Evolutionary conservation across 2,888 invertebrate species (phyloP).

Genomic region (Agonopterix alstromeriana): DNA sequence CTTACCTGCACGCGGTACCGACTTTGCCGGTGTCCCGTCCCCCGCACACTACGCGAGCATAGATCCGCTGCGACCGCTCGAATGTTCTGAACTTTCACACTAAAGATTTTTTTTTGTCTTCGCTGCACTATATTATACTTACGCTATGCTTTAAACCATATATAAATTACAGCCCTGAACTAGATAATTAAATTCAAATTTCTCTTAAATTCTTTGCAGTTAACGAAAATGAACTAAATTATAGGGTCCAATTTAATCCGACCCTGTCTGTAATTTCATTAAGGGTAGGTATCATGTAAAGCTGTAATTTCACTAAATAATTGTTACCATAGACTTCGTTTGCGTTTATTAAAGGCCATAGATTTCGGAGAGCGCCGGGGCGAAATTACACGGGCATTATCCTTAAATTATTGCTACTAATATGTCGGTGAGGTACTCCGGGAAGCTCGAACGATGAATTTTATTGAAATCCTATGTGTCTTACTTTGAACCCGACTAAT

Average conservation of each 20-base stretch:
- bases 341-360: constrained; percentile 72
- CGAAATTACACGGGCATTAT: constrained; percentile 66
- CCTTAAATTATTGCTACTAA: constrained; percentile 70
- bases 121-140: too few species aligned
- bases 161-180: too few species aligned
- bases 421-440: constrained; percentile 45
- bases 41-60: too few species aligned
- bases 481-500: constrained; percentile 1
- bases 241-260: constrained; percentile 39
- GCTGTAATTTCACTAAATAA: constrained; percentile 68
- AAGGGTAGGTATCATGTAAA: constrained; percentile 51
- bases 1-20: too few species aligned
- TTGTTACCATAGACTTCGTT: constrained; percentile 55
- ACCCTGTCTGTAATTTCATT: constrained; percentile 57
- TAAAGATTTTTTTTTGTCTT: too few species aligned
- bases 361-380: constrained; percentile 58
- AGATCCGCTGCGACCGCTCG: too few species aligned
- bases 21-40: too few species aligned
- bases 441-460: background rate
- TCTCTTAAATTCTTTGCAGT: background rate
- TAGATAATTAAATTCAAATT: too few species aligned
- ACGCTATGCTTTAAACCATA: too few species aligned
- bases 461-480: constrained; percentile 2
- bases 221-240: background rate
- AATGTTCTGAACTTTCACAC: too few species aligned